Conservation (phyloP, 2,113 vertebrate species). For the Ploceus nigricollis region DNA sequence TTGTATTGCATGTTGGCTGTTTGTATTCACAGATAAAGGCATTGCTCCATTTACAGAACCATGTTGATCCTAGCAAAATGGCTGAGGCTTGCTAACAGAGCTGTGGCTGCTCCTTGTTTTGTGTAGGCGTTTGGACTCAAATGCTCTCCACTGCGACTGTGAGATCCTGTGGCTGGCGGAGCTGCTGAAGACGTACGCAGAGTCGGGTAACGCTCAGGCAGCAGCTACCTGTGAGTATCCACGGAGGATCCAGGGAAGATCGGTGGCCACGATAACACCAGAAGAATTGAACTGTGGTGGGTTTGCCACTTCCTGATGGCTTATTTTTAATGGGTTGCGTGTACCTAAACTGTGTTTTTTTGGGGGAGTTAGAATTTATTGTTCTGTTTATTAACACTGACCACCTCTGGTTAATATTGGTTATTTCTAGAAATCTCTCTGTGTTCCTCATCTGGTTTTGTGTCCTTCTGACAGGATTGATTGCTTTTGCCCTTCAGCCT, state of each 20-base stretch:
- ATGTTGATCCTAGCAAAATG: background rate
- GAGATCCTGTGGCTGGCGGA: slow-evolving; percentile 94
- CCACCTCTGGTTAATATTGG: background rate
- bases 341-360: background rate
- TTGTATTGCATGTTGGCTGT: background rate
- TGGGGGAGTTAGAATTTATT: background rate
- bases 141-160: slow-evolving; percentile 93
- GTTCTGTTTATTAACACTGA: background rate
- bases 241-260: slow-evolving; percentile 88
- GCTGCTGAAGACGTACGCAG: slow-evolving; percentile 87
- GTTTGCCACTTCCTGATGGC: background rate
- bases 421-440: background rate
- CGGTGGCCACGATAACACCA: slow-evolving; percentile 90
- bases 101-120: background rate
- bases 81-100: background rate
- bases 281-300: slow-evolving; percentile 95
- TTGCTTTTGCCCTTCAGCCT: background rate
- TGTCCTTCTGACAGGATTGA: background rate
- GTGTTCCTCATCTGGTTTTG: background rate
- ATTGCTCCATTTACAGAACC: background rate
- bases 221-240: slow-evolving; percentile 94
- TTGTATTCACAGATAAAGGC: background rate
- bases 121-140: slow-evolving; percentile 91
- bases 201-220: slow-evolving; percentile 92
- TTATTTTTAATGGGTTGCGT: background rate